phyloP scores from a whole-genome alignment of 2,113 vertebrate species.

The Lucifuga dentata region DNA sequence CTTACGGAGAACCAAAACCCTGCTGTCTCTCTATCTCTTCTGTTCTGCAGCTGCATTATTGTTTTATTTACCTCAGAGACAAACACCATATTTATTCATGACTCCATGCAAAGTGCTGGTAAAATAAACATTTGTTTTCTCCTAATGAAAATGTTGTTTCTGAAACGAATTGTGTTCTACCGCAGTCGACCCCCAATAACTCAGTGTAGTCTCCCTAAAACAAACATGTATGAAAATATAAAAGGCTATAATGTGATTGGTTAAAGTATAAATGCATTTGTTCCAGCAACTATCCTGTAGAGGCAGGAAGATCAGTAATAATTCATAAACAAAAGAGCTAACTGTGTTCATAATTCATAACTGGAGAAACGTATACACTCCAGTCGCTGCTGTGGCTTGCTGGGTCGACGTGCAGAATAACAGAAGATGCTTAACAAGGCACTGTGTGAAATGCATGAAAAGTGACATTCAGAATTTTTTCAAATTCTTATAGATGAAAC shows the following conservation, averaged over 20 bases:
- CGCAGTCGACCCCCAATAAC: conserved; percentile 66
- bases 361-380: conserved; percentile 76
- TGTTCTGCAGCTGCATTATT: conserved; percentile 69
- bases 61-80: conserved; percentile 81
- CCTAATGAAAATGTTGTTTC: conserved; percentile 78
- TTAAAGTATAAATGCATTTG: conserved; percentile 75
- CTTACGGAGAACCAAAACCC: conserved; percentile 62
- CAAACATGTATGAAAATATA: conserved; percentile 64
- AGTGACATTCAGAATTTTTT: neutral
- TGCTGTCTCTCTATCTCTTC: conserved; percentile 56
- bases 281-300: conserved; percentile 72
- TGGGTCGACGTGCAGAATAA: conserved; percentile 29
- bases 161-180: conserved; percentile 78
- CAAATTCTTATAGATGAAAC: neutral
- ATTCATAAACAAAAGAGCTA: conserved; percentile 82
- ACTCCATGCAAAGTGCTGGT: conserved; percentile 72
- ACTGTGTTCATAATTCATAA: conserved; percentile 80
- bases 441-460: neutral
- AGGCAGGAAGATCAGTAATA: conserved; percentile 76
- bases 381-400: conserved; percentile 44
- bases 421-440: conserved; percentile 20
- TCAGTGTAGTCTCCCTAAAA: conserved; percentile 59
- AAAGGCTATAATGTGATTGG: conserved; percentile 71
- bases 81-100: conserved; percentile 80
- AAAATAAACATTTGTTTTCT: conserved; percentile 79